A percentile compares a stretch with the other conserved stretches of the same genome.
Evolutionary conservation across 2,797 vertebrate species (phyloP).

Genomic region (Cebuella pygmaea): DNA sequence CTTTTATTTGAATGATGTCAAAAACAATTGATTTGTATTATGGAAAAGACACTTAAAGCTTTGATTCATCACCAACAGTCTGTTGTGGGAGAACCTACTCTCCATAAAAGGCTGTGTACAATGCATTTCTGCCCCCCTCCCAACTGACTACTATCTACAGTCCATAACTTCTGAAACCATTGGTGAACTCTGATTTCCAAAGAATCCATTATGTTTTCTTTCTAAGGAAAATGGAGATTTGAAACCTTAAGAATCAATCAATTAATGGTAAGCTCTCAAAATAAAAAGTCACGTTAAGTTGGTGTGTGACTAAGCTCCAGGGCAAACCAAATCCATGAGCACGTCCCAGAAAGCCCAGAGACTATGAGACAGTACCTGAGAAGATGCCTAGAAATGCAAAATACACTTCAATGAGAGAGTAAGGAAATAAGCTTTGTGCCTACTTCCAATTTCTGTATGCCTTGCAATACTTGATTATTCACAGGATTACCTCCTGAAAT

Average conservation of each 20-base stretch:
- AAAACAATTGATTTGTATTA: neutral
- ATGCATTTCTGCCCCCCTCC: neutral
- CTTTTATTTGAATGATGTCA: neutral
- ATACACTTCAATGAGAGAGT: neutral
- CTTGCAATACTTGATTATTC: neutral
- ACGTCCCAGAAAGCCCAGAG: neutral
- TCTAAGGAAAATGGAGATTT: neutral
- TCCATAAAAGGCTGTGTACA: neutral
- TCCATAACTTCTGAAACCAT: neutral
- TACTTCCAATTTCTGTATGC: neutral
- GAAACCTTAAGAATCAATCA: neutral
- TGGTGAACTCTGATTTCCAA: neutral
- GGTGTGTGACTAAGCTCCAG: neutral
- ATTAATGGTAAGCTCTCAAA: neutral
- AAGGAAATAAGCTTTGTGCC: neutral
- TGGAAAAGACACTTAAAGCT: neutral
- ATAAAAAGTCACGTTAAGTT: neutral
- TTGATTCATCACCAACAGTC: neutral
- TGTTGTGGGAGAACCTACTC: neutral
- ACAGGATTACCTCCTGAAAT: neutral
- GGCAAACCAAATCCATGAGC: neutral
- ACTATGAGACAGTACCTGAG: neutral
- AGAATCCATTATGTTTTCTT: neutral
- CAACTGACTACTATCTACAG: neutral
- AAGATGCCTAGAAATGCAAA: neutral